phyloP scores from a whole-genome alignment of 2,888 invertebrate species.

The Cancer borealis region DNA sequence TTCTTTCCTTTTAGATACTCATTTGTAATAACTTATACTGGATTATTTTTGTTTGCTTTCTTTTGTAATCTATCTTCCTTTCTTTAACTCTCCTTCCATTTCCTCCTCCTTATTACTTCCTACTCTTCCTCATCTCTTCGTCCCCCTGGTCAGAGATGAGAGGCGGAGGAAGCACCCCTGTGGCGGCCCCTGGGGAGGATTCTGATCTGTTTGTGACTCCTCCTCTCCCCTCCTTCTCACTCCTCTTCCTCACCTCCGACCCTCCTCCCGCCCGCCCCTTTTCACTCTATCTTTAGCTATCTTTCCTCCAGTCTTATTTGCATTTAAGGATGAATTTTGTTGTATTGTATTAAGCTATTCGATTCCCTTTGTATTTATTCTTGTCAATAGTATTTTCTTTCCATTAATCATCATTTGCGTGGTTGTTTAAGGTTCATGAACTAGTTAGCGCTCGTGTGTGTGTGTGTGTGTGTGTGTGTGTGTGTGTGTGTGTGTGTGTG shows the following conservation, averaged over 20 bases:
- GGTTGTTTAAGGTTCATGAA: background rate
- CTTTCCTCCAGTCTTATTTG: background rate
- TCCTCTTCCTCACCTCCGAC: background rate
- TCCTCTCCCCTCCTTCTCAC: background rate
- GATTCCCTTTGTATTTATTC: background rate
- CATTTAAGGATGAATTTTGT: too few species aligned
- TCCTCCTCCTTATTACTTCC: background rate
- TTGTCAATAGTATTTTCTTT: background rate
- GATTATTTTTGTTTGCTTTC: too few species aligned
- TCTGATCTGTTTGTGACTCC: conserved; percentile 22
- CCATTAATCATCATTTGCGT: background rate
- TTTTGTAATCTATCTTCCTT: too few species aligned
- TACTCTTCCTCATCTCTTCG: background rate
- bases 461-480: too few species aligned
- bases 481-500: background rate
- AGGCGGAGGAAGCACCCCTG: background rate
- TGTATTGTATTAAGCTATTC: background rate
- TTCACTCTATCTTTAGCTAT: background rate
- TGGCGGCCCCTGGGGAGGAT: background rate
- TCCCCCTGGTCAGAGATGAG: background rate
- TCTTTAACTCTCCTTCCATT: background rate
- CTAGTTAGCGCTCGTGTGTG: too few species aligned
- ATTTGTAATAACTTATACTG: too few species aligned
- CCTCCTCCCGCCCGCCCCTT: background rate
- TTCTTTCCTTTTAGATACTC: too few species aligned